Conservation (phyloP, 2,797 vertebrate genomes). For the Poliocrania exsul region DNA sequence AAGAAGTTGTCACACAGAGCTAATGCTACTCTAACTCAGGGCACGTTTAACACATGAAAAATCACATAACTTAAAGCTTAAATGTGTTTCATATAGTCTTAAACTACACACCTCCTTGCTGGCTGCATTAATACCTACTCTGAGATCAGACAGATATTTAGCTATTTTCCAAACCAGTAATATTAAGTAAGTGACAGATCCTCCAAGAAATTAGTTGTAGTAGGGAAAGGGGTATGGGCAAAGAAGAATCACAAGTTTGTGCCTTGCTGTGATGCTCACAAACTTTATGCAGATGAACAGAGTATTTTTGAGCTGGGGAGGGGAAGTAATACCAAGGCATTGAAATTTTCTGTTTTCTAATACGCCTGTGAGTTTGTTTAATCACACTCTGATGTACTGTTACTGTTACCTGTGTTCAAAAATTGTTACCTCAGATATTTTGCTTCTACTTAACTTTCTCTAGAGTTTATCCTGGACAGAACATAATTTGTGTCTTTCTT, state of each 20-base stretch:
- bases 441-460: neutral
- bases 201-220: neutral
- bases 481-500: neutral
- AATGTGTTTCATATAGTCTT: neutral
- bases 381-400: neutral
- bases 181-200: neutral
- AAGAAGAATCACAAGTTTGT: neutral
- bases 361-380: neutral
- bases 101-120: neutral
- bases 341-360: neutral
- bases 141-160: neutral
- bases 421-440: neutral
- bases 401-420: neutral
- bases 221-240: neutral
- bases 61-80: neutral
- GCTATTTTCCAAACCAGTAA: neutral
- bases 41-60: neutral
- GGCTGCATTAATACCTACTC: neutral
- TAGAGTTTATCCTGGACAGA: neutral
- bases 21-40: neutral
- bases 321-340: neutral
- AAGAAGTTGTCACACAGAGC: neutral
- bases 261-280: neutral
- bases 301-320: neutral
- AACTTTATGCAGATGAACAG: neutral